Evolutionary conservation across 2,113 vertebrate species (phyloP).

Genomic region (Gymnocephalus cernua): DNA sequence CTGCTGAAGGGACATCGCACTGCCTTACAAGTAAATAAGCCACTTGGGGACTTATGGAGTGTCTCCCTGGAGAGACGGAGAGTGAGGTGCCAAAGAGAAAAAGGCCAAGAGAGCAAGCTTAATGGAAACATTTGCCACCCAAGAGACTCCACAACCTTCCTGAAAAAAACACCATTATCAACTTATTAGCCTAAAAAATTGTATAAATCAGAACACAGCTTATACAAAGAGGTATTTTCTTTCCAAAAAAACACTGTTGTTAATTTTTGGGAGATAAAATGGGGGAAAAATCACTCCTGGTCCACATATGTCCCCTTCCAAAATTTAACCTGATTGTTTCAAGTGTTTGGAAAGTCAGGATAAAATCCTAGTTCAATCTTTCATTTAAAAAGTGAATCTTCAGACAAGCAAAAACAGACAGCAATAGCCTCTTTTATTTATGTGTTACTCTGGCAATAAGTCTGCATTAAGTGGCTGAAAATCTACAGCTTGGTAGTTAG

Average conservation of each 20-base stretch:
- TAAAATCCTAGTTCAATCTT: not conserved
- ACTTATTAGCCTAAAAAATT: conserved; percentile 10
- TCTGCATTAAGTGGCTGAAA: not conserved
- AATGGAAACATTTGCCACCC: conserved; percentile 51
- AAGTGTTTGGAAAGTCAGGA: conserved; percentile 1
- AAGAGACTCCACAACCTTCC: conserved; percentile 35
- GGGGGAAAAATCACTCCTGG: not conserved
- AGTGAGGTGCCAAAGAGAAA: conserved; percentile 34
- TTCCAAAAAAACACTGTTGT: not conserved
- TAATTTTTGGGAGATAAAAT: not conserved
- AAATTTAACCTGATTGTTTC: conserved; percentile 21
- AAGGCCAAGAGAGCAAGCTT: conserved; percentile 54
- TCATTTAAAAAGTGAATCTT: not conserved
- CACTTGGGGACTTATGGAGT: conserved; percentile 60
- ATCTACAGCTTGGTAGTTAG: too few relatives aligned
- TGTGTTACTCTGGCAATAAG: not conserved
- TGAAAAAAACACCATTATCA: conserved; percentile 21
- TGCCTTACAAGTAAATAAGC: conserved; percentile 65
- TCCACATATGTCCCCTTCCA: not conserved
- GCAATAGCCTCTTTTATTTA: not conserved
- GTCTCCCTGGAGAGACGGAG: conserved; percentile 35
- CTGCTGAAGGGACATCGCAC: conserved; percentile 25
- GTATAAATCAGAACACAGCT: conserved; percentile 16
- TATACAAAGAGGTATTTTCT: not conserved
- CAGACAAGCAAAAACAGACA: not conserved